Evolutionary conservation across 2,113 vertebrate genomes (phyloP), one percentile per base, ranked within the genome.

Genomic region (Podocnemis expansa): DNA sequence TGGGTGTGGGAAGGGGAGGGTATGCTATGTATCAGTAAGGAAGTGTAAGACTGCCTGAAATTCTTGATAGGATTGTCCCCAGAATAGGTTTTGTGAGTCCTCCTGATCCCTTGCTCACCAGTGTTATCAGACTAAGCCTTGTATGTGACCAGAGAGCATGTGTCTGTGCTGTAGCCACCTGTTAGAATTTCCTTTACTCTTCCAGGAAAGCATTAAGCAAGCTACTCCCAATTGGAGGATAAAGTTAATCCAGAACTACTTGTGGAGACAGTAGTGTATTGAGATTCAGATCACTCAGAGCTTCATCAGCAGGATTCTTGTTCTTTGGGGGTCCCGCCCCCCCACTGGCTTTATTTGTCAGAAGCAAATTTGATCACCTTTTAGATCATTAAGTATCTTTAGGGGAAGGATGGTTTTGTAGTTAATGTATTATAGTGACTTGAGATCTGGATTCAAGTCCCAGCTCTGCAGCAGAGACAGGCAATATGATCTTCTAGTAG

Each of bases 51-150:
- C n/a, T 87, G 79, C n/a, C 80, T 85, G 54, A 84, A 90, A 82
- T 87, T 89, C 90, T 93, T 82, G 25, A 49, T 95, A 93, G 91
- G 89, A 3, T 58, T n/a, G 87, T 45, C 90, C 91, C 94, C 91
- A 90, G 95, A 97, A 96, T 97, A 97, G 96, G 58, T 86, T 91
- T 90, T 54, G 83, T 82, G 87, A 75, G 34, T 96, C 56, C 95
- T 96, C n/a, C n/a, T n/a, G 93, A 96, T 97, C 95, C 91, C 82
- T 91, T 76, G 3, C 60, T 91, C 49, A 27, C 22, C 58, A 41
- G 70, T 0, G 3, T 89, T 95, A 84, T 89, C n/a, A 89, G 91
- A 76, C 93, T 92, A 63, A 94, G 94, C 43, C 90, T 94, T 90
- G 87, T 82, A 96, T 90, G 82, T 56, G 87, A 95, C 89, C 91